Evolutionary conservation across 2,113 vertebrate genomes (phyloP).

Genomic region (cattle (Bos taurus)): ARS-UCD2.0 NC_037338.1:77289001-77289500

Average conservation of each 20-base stretch:
- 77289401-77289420: background rate
- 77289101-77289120: background rate
- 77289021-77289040: rapidly evolving
- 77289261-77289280: background rate
- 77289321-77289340: background rate
- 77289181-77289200: background rate
- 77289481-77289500: background rate
- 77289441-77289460: background rate
- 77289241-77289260: background rate
- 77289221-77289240: background rate
- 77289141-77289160: rapidly evolving
- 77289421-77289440: background rate
- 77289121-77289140: background rate
- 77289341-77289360: background rate
- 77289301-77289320: background rate
- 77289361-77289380: background rate
- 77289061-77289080: rapidly evolving
- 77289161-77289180: background rate
- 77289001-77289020: background rate
- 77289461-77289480: background rate
- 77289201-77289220: background rate
- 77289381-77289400: background rate
- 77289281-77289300: background rate
- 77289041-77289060: background rate
- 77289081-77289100: background rate